A percentile compares a stretch with the other conserved stretches of the same genome.
These are phyloP conservation scores for Wasmannia auropunctata DNA, from an alignment of 1,140 invertebrate species.

Conservation along the genomic window DNA sequence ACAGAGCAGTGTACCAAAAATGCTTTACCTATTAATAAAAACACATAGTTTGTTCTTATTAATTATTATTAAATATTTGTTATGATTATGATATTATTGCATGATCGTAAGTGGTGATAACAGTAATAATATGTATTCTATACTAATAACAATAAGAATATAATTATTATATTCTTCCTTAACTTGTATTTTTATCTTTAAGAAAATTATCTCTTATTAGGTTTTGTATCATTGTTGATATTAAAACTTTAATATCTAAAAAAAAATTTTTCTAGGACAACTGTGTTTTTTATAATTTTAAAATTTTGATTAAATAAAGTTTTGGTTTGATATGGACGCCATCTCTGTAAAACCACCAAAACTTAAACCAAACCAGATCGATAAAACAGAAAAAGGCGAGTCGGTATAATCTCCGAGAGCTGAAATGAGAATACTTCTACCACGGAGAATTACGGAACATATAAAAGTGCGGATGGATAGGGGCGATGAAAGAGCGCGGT, in stretches of 20 bases:
- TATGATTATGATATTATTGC: background rate
- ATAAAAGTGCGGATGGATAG: constrained; percentile 31
- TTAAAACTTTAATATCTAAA: background rate
- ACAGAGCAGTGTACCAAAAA: background rate
- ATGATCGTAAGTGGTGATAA: background rate
- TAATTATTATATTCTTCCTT: background rate
- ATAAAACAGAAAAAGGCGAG: constrained; percentile 62
- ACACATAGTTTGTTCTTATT: background rate
- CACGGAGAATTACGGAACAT: constrained; percentile 37
- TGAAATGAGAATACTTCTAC: constrained; percentile 35
- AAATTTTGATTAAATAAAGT: constrained; percentile 12
- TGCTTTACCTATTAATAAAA: background rate
- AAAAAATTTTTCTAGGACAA: background rate
- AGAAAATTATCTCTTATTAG: background rate
- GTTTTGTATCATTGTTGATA: background rate
- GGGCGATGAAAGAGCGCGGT: constrained; percentile 33
- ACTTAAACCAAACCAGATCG: constrained; percentile 45
- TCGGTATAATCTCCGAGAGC: constrained; percentile 64
- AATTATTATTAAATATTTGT: background rate
- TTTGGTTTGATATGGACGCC: constrained; percentile 64
- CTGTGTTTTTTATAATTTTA: background rate
- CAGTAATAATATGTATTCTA: background rate
- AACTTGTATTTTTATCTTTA: background rate
- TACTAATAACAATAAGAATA: background rate
- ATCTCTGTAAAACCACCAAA: constrained; percentile 60